Percentiles rank a stretch among this genome's conserved stretches.
These are phyloP conservation scores for Manis crassicaudata DNA, from an alignment of 2,797 vertebrate genomes.

Conservation along the genomic window DNA sequence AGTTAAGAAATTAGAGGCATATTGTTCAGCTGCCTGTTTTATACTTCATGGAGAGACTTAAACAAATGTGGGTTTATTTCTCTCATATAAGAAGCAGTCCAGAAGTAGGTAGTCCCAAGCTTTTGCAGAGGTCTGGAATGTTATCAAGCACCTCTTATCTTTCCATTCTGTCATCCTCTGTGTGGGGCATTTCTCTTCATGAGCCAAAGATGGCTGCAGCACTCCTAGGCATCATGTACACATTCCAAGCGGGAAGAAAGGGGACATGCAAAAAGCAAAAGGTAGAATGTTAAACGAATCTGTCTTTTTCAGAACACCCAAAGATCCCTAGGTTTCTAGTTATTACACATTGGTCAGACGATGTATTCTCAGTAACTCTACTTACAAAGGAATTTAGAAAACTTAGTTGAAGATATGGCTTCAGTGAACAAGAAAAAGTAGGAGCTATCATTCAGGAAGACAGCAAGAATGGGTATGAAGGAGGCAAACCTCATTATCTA, in stretches of 20 bases:
- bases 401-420: not conserved
- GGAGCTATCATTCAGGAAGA: not conserved
- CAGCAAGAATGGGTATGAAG: not conserved
- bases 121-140: not conserved
- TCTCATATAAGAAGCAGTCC: not conserved
- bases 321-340: not conserved
- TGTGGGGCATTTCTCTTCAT: not conserved
- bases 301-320: not conserved
- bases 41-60: not conserved
- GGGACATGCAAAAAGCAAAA: not conserved
- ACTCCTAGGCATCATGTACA: not conserved
- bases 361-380: not conserved
- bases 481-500: not conserved
- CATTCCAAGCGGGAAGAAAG: not conserved
- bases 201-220: not conserved
- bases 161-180: not conserved
- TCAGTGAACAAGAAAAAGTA: not conserved
- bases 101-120: too few relatives aligned
- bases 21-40: not conserved
- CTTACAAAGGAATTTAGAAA: not conserved
- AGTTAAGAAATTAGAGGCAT: not conserved
- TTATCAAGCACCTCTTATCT: not conserved
- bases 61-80: not conserved
- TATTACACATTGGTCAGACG: not conserved
- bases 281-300: not conserved